A percentile compares a stretch with the other conserved stretches of the same genome.
Conservation (phyloP, 2,113 vertebrate genomes). For the Corythaixoides concolor region DNA sequence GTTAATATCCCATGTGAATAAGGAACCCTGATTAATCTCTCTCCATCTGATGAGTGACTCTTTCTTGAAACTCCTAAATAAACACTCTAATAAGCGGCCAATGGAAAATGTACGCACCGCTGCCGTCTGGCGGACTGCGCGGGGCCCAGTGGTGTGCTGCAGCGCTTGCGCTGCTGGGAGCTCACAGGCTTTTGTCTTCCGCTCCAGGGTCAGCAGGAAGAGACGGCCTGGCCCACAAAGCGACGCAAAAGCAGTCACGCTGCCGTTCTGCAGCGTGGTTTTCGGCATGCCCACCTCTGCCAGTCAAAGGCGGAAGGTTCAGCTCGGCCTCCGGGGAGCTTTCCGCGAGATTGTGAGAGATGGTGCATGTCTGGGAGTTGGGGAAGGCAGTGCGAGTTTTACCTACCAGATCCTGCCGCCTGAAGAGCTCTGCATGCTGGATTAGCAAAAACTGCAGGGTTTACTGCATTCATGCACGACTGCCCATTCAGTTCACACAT, state of each 20-base stretch:
- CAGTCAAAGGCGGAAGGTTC: background rate
- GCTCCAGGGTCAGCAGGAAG: background rate
- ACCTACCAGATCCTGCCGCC: background rate
- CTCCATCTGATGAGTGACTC: background rate
- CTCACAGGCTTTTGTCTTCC: background rate
- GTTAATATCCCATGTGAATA: background rate
- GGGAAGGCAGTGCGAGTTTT: background rate
- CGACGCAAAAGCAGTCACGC: fast-evolving
- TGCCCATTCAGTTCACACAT: background rate
- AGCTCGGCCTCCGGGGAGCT: background rate
- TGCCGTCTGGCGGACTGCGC: background rate
- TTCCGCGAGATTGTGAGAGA: fast-evolving
- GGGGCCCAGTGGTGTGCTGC: background rate
- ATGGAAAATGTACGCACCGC: fast-evolving
- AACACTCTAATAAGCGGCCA: background rate
- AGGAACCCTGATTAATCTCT: conserved; percentile 8
- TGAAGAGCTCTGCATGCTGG: background rate
- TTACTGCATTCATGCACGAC: background rate
- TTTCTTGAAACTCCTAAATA: background rate
- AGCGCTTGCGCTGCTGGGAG: background rate
- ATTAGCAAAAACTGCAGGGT: background rate
- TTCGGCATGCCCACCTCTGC: background rate
- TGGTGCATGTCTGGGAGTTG: background rate
- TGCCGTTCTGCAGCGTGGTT: background rate
- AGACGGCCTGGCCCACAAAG: background rate